These are phyloP conservation scores for Lipophrys pholis DNA, from an alignment of 2,113 vertebrate genomes.

Conservation along the genomic window DNA sequence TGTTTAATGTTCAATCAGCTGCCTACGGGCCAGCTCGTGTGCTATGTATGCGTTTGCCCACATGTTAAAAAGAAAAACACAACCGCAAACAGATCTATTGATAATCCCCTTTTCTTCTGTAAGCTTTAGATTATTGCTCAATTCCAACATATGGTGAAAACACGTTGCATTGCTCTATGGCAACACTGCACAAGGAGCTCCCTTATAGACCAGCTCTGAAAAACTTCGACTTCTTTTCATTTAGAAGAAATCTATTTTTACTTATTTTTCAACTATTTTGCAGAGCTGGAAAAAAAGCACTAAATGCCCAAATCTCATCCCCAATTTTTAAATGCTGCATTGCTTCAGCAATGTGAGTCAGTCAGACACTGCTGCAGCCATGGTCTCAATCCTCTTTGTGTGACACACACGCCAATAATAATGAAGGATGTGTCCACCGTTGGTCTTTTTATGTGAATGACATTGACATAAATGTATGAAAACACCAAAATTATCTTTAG, in stretches of 20 bases:
- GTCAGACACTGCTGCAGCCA: slow-evolving; percentile 38
- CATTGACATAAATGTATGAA: slow-evolving; percentile 62
- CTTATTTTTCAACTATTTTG: not conserved
- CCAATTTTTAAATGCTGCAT: slow-evolving; percentile 38
- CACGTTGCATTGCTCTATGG: slow-evolving; percentile 74
- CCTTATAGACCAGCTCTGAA: slow-evolving; percentile 13
- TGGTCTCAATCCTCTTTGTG: slow-evolving; percentile 34
- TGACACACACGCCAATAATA: slow-evolving; percentile 29
- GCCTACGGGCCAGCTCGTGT: slow-evolving; percentile 22
- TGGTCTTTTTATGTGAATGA: slow-evolving; percentile 49
- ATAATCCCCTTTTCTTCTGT: not conserved
- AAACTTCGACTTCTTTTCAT: not conserved
- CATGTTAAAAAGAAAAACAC: slow-evolving; percentile 14
- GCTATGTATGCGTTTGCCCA: slow-evolving; percentile 8
- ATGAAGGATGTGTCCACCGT: slow-evolving; percentile 24
- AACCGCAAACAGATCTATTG: slow-evolving; percentile 7
- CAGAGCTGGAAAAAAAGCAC: not conserved
- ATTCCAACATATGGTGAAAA: slow-evolving; percentile 59
- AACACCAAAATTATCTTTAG: slow-evolving; percentile 37
- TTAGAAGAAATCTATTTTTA: not conserved
- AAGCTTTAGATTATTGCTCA: slow-evolving; percentile 38
- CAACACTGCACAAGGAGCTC: slow-evolving; percentile 51
- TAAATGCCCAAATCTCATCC: not conserved
- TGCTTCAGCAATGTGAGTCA: slow-evolving; percentile 36
- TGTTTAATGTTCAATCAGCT: slow-evolving; percentile 19